phyloP scores from a whole-genome alignment of 2,888 invertebrate genomes.

The Mayetiola destructor region DNA sequence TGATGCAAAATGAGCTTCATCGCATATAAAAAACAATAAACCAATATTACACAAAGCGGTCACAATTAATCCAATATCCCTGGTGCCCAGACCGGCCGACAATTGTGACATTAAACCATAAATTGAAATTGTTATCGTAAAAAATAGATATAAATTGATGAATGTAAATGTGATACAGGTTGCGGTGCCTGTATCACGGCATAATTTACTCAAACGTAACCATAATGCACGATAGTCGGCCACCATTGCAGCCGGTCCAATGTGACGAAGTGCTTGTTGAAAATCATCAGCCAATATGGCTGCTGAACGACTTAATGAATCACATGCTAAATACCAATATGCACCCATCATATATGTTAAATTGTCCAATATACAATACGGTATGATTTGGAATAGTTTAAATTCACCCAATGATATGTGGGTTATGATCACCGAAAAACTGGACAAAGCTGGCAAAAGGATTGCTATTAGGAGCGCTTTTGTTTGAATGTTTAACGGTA shows the following conservation, averaged over 20 bases:
- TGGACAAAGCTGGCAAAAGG: conserved; percentile 45
- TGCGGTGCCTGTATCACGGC: conserved; percentile 49
- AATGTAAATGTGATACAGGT: conserved; percentile 55
- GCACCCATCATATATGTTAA: conserved; percentile 54
- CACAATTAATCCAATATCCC: conserved; percentile 53
- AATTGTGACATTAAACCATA: conserved; percentile 59
- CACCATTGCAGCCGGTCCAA: conserved; percentile 52
- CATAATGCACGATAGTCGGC: conserved; percentile 56
- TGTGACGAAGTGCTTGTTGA: conserved; percentile 49
- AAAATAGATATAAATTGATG: conserved; percentile 51
- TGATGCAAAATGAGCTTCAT: conserved; percentile 59
- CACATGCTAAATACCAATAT: conserved; percentile 56
- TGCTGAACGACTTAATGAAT: conserved; percentile 48
- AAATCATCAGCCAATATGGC: conserved; percentile 53
- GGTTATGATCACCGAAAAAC: conserved; percentile 48
- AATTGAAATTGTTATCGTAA: conserved; percentile 58
- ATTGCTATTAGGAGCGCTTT: conserved; percentile 45
- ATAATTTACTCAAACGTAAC: conserved; percentile 53
- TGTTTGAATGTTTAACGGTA: conserved; percentile 42
- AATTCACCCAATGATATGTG: conserved; percentile 58
- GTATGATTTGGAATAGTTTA: conserved; percentile 45
- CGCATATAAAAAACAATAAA: conserved; percentile 55
- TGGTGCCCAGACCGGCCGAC: conserved; percentile 55
- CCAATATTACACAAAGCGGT: conserved; percentile 51
- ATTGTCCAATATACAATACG: conserved; percentile 54